These are phyloP conservation scores for Alauda arvensis DNA, from an alignment of 2,797 vertebrate species.

Conservation along the genomic window DNA sequence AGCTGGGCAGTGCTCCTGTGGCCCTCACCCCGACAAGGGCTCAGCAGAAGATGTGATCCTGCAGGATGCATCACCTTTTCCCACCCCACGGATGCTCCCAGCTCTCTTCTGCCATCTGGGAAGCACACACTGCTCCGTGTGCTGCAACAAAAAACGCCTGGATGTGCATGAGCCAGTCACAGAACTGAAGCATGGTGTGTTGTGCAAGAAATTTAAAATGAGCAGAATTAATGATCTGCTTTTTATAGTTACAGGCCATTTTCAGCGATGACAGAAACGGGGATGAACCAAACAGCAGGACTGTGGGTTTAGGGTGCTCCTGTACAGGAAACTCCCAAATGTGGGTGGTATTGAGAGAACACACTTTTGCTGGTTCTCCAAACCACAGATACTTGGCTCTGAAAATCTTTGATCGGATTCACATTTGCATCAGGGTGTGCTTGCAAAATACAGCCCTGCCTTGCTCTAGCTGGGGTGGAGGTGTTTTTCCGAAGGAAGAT, in stretches of 20 bases:
- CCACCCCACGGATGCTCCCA: neutral
- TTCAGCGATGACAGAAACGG: neutral
- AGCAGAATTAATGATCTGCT: neutral
- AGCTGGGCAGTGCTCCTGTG: neutral
- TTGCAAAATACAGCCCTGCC: neutral
- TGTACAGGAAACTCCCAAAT: neutral
- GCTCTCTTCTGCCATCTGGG: neutral
- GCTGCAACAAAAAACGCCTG: neutral
- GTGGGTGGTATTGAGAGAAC: rapidly evolving
- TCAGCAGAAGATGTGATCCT: neutral
- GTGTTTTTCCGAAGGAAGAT: rapidly evolving
- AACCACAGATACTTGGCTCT: neutral
- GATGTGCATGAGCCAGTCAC: neutral
- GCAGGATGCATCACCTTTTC: neutral
- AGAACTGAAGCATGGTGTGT: neutral
- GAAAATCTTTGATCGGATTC: neutral
- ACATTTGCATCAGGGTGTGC: neutral
- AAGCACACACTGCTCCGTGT: neutral
- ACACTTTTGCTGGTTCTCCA: rapidly evolving
- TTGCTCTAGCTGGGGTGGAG: neutral
- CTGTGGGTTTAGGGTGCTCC: neutral
- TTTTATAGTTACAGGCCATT: neutral
- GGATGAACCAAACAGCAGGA: neutral
- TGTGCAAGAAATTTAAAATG: neutral
- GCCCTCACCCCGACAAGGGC: neutral